Evolutionary conservation across 2,888 invertebrate genomes (phyloP).

Genomic region (Eilema caniola): DNA sequence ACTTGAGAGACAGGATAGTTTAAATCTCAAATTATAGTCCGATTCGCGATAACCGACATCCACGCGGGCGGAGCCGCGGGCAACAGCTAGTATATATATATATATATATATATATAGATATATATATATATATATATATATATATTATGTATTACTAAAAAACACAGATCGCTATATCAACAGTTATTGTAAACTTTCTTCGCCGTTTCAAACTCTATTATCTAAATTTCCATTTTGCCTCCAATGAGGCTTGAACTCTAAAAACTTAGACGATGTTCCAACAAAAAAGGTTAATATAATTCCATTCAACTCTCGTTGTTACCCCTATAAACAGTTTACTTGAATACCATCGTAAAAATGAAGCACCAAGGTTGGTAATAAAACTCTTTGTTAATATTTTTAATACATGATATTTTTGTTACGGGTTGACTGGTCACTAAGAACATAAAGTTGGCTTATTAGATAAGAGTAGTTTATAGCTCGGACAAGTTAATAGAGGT

Average conservation of each 20-base stretch:
- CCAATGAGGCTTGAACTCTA: conserved; percentile 47
- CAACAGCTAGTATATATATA: too few species aligned
- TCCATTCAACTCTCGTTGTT: conserved; percentile 43
- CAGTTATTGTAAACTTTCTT: conserved; percentile 12
- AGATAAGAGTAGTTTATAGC: conserved; percentile 38
- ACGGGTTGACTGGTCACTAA: conserved; percentile 34
- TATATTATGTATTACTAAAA: neutral
- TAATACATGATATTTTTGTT: conserved; percentile 45
- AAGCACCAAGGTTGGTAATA: conserved; percentile 47
- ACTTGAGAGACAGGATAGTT: too few species aligned
- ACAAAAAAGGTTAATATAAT: conserved; percentile 53
- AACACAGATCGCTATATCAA: conserved; percentile 5
- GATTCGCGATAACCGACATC: too few species aligned
- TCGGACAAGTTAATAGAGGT: conserved; percentile 33
- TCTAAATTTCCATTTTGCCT: conserved; percentile 37
- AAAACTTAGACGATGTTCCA: conserved; percentile 41
- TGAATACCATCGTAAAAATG: conserved; percentile 51
- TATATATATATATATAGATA: too few species aligned
- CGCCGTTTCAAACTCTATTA: conserved; percentile 27
- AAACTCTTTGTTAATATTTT: conserved; percentile 53
- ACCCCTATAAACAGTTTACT: conserved; percentile 52
- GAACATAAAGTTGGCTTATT: conserved; percentile 45
- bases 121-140: neutral
- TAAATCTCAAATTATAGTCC: too few species aligned
- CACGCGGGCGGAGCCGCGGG: too few species aligned